Evolutionary conservation across 30 jellyfish, hydroid and myxozoan species (phyloP), one percentile per base, ranked within the genome.

Genomic region (Aurelia aurita complex sp. Pacific): DNA sequence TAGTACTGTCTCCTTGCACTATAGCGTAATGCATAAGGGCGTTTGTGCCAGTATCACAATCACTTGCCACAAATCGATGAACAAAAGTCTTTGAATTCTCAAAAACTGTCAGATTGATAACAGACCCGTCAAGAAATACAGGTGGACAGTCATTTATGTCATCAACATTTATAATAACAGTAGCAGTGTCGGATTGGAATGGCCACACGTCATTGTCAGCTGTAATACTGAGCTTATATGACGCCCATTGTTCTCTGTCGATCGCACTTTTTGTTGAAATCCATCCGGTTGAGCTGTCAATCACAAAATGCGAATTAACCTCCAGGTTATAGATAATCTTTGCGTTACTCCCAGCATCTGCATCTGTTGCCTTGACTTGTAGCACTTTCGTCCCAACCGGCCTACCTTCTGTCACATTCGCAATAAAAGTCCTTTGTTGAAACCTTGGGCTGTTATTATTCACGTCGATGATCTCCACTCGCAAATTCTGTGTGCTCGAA

Each of bases 141-240:
- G 99, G 99, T 5, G 96, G 86, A 64, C 92, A 82, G 75, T 95
- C 99, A 87, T 95, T 95, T 18, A 69, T 81, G 69, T 95, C 99
- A 38, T 90, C 92, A 33, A 95, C 96, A 35, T 79, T 79, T 51
- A 95, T 86, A 8, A 62, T 67, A 32, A 95, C 95, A 7, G 71
- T 63, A 10, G 98, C 97, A 19, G 84, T 65, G 68, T 90, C 96
- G 34, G 92, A 85, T n/a, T 80, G 89, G 67, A 64, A 85, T 2
- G 97, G 97, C 84, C 86, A 86, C 3, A 92, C 96, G 23, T 15
- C 61, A 86, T 95, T 86, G 38, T 83, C 88, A 7, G 97, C 99
- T 2, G 92, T 70, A 11, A 83, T 69, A 57, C 94, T 86, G 64
- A 95, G 87, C 35, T 61, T 77, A 73, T 85, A 90, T 11, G 86